Percentiles rank a stretch among this genome's conserved stretches.
Conservation (phyloP, 2,888 invertebrate genomes). For the Drosophila pseudotalamancana region DNA sequence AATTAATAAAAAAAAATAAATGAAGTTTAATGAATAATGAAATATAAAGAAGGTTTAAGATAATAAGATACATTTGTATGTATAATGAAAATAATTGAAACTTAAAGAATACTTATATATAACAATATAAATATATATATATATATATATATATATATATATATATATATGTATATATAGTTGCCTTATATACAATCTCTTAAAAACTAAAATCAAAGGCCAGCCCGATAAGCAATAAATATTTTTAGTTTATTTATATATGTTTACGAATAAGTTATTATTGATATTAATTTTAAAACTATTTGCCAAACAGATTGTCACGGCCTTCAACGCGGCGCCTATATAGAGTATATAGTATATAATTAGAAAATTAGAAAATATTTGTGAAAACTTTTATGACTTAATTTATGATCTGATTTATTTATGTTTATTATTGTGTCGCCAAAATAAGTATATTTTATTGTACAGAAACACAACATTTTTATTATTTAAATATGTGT, state of each 20-base stretch:
- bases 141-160: too few relatives aligned
- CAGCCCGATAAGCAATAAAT: neutral
- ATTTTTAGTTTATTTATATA: neutral
- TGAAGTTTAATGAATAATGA: too few relatives aligned
- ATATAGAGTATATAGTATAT: neutral
- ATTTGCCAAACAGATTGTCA: neutral
- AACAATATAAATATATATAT: too few relatives aligned
- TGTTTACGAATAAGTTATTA: constrained; percentile 2
- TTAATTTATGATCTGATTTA: constrained; percentile 45
- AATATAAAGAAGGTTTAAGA: too few relatives aligned
- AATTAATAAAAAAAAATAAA: too few relatives aligned
- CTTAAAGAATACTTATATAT: too few relatives aligned
- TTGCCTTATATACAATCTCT: too few relatives aligned
- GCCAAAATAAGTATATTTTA: constrained; percentile 17
- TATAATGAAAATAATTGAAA: too few relatives aligned
- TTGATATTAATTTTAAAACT: constrained; percentile 6
- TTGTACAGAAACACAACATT: neutral
- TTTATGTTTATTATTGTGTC: constrained; percentile 33
- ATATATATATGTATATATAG: too few relatives aligned
- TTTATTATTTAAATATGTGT: neutral
- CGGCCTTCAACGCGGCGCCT: constrained; percentile 5
- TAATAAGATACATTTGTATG: too few relatives aligned
- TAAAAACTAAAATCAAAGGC: too few relatives aligned
- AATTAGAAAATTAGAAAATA: neutral
- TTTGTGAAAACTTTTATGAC: constrained; percentile 18